Base-by-base conservation (phyloP, 2,888 invertebrate genomes). In the Eupsilia transversa region DNA sequence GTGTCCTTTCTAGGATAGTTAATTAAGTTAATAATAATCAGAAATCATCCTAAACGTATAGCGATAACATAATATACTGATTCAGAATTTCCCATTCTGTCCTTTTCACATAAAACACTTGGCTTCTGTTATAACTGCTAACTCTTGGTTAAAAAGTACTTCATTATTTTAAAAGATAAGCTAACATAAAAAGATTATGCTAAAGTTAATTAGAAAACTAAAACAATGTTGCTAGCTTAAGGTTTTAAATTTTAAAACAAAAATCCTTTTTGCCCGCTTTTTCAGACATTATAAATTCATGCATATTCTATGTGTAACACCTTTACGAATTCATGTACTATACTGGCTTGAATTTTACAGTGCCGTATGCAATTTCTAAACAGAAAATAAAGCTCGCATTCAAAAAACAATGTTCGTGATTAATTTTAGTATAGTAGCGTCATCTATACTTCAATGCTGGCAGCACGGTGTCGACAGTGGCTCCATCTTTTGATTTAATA, bases 201-300 rank as follows among this genome's bases (percentile, higher is more conserved):
- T 30, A 60, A 60, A 66, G 38, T 74, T 74, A 83, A 79, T 84
- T 67, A 68, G 23, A 74, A 77, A 74, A 72, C 72, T 84, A 43
- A 84, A 84, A 73, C 54, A 43, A 63, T 75, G 27, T 64, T 80
- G 52, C 64, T 23, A 52, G 38, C n/a, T 57, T 59, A 17, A 33
- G 27, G n/a, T 69, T 56, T 61, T 30, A 68, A 67, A 76, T 67
- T 72, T 49, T 72, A 33, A 54, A 43, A 35, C 60, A 33, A 56
- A 72, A 76, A 69, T 74, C 30, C 56, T 65, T 77, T 83, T 74
- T 41, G 30, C 59, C 20, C 61, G 64, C 67, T 20, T 64, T 81
- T 83, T 71, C 60, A 68, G 30, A 27, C 61, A 56, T 75, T 70
- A 72, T 67, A 72, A 72, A 86, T 76, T 75, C 74, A 77, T 81